Base-by-base conservation (phyloP, 2,797 vertebrate species). In the Dromococcyx pavoninus region DNA sequence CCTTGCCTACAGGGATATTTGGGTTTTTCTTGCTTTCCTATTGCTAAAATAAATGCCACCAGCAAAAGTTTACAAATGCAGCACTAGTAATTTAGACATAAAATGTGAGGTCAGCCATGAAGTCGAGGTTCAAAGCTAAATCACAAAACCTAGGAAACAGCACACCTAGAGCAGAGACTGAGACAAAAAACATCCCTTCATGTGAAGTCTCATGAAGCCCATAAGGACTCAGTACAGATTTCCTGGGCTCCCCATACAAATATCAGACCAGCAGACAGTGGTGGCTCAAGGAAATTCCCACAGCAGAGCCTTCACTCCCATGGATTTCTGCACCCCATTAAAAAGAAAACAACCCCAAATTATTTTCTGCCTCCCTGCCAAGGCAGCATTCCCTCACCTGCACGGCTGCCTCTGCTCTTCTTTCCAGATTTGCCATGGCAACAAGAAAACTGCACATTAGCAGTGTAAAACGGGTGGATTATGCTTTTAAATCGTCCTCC, bases 391-490 rank as follows among this genome's bases (percentile, higher is more conserved):
- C 62, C 69, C 80, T 89, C 91, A 85, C 89, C 88, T 86, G 80
- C 78, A 4, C 7, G 1, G 1, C 37, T 37, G 30, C 2, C 66
- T 13, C n/a, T 27, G 35, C 77, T 90, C 67, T 32, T 62, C 76
- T 21, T 9, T 10, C 57, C 61, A 50, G 23, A 9, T 95, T 95
- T 93, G 86, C 96, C 90, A 94, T 96, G 93, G 95, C 78, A 96
- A 95, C 94, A 37, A 71, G 78, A 61, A 83, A 82, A 46, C 67
- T 27, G 66, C n/a, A 0, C 27, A 17, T 44, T 41, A 8, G 35
- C 53, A 5, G 39, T 33, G 58, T 23, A 46, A 91, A 92, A 75
- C 2, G 7, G 67, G 83, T 62, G 70, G 87, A 62, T 41, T 86
- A 5, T 15, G 91, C 71, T 93, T 93, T 71, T 39, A 54, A 85